Percentiles rank a stretch among this genome's conserved stretches.
phyloP scores from a whole-genome alignment of 2,888 invertebrate genomes.

The Apamea epomidion region DNA sequence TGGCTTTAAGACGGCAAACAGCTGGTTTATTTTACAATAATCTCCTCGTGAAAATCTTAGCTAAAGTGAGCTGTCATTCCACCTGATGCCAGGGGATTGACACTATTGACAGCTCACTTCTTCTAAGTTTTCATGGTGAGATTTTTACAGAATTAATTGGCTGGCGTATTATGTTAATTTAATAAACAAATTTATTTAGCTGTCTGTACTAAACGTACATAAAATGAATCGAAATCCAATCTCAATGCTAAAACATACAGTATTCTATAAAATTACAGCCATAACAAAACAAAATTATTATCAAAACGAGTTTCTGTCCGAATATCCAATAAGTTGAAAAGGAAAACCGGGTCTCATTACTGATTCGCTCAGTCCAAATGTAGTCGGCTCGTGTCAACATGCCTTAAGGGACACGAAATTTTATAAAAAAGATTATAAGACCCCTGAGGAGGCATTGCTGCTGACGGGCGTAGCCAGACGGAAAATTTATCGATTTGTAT shows the following conservation, averaged over 20 bases:
- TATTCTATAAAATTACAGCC: not conserved
- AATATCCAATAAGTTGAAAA: slow-evolving; percentile 30
- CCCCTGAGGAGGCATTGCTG: slow-evolving; percentile 31
- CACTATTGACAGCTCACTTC: not conserved
- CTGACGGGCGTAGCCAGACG: slow-evolving; percentile 49
- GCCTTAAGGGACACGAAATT: slow-evolving; percentile 39
- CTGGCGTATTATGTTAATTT: not conserved
- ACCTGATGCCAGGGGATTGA: too few species aligned
- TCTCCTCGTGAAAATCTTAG: too few species aligned
- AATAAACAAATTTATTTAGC: not conserved
- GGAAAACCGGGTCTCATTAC: slow-evolving; percentile 47
- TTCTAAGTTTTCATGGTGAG: not conserved
- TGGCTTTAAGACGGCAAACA: not conserved
- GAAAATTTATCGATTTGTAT: slow-evolving; percentile 52
- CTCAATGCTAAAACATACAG: not conserved
- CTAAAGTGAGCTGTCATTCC: too few species aligned
- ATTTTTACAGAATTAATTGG: not conserved
- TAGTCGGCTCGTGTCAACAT: slow-evolving; percentile 40
- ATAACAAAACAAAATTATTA: slow-evolving; percentile 12
- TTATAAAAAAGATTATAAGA: slow-evolving; percentile 41
- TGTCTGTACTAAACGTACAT: not conserved
- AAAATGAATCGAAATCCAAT: not conserved
- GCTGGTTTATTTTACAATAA: too few species aligned
- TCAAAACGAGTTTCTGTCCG: slow-evolving; percentile 1
- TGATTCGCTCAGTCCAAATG: slow-evolving; percentile 39